Percentiles rank a stretch among this genome's conserved stretches.
Evolutionary conservation across 1,140 invertebrate genomes (phyloP).

Genomic region (Solenopsis invicta): DNA sequence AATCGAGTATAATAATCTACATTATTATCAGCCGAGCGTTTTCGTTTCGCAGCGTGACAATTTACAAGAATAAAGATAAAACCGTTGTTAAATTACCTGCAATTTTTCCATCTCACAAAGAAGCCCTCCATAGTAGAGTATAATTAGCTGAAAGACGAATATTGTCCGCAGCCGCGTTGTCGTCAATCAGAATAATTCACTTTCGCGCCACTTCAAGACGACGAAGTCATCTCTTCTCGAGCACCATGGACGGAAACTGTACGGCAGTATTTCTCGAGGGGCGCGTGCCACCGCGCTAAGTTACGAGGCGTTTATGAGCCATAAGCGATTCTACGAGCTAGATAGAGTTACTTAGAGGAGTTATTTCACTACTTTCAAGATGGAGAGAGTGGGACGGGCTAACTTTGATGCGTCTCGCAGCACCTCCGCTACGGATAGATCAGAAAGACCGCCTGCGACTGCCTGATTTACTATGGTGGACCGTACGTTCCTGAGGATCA

Average conservation of each 20-base stretch:
- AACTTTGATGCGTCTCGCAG: slow-evolving; percentile 73
- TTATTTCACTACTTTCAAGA: slow-evolving; percentile 83
- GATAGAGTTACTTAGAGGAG: slow-evolving; percentile 84
- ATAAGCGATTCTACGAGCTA: slow-evolving; percentile 83
- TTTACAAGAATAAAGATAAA: not conserved
- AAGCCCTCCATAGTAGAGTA: slow-evolving; percentile 29
- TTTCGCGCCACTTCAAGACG: slow-evolving; percentile 57
- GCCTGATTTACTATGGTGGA: slow-evolving; percentile 86
- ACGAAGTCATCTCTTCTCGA: slow-evolving; percentile 43
- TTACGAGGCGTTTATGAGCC: slow-evolving; percentile 86
- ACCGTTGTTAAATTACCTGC: slow-evolving; percentile 47
- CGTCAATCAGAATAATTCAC: slow-evolving; percentile 41
- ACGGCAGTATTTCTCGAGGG: slow-evolving; percentile 77
- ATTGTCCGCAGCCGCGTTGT: slow-evolving; percentile 10
- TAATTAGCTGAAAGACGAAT: slow-evolving; percentile 32
- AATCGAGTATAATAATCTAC: not conserved
- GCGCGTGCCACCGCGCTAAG: slow-evolving; percentile 84
- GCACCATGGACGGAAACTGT: slow-evolving; percentile 48
- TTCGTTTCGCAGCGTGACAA: not conserved
- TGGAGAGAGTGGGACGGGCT: slow-evolving; percentile 68
- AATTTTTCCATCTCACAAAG: slow-evolving; percentile 14
- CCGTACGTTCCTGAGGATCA: slow-evolving; percentile 73
- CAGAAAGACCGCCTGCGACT: slow-evolving; percentile 86
- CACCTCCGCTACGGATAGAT: slow-evolving; percentile 81
- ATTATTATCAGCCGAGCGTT: not conserved